Evolutionary conservation across 2,797 vertebrate genomes (phyloP).

Genomic region (Enteromius argenteus): DNA sequence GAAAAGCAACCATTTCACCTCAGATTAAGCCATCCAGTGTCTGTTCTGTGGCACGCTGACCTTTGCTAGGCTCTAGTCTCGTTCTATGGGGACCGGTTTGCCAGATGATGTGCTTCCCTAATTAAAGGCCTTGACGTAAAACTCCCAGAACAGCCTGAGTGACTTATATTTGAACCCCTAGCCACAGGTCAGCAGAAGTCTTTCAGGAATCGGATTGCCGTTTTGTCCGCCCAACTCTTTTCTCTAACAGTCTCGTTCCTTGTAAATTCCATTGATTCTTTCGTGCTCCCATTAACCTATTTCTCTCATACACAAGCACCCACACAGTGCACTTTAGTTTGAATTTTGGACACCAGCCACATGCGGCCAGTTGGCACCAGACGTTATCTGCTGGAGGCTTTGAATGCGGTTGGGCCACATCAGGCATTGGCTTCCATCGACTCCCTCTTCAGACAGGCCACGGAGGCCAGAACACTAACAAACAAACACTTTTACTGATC

Average conservation of each 20-base stretch:
- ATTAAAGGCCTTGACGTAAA: conserved; percentile 80
- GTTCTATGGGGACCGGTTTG: conserved; percentile 67
- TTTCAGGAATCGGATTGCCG: conserved; percentile 41
- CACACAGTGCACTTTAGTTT: conserved; percentile 4
- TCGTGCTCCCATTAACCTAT: neutral
- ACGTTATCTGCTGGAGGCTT: neutral
- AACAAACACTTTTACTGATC: conserved; percentile 38
- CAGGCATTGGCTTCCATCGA: conserved; percentile 4
- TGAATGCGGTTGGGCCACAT: conserved; percentile 19
- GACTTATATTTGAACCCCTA: conserved; percentile 73
- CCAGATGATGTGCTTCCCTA: conserved; percentile 72
- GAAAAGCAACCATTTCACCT: conserved; percentile 82
- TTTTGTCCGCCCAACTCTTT: conserved; percentile 31
- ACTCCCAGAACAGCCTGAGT: conserved; percentile 59
- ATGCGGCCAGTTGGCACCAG: conserved; percentile 24
- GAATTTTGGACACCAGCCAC: conserved; percentile 21
- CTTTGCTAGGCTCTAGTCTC: conserved; percentile 78
- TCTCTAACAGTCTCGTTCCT: conserved; percentile 36
- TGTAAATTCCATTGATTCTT: neutral
- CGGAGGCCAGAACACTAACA: conserved; percentile 11
- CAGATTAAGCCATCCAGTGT: conserved; percentile 78
- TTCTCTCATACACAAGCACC: conserved; percentile 5
- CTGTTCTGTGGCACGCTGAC: conserved; percentile 80
- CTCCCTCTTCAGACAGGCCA: conserved; percentile 24
- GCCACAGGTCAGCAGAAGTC: conserved; percentile 66